Conservation (phyloP, 2,888 invertebrate species). For the Andrena bucephala region DNA sequence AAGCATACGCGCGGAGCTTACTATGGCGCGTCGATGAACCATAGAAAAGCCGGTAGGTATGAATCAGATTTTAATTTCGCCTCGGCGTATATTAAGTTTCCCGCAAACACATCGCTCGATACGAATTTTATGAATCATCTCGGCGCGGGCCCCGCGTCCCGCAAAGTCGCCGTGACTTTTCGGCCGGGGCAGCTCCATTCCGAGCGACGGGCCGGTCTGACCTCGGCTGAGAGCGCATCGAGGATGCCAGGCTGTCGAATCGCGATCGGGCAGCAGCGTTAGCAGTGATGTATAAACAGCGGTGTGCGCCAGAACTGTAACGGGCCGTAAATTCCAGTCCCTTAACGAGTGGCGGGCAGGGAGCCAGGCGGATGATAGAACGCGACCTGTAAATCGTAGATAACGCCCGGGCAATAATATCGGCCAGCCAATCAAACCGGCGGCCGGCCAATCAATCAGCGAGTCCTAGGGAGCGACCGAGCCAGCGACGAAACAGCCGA, state of each 20-base stretch:
- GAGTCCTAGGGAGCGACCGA: slow-evolving; percentile 53
- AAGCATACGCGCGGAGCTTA: too few species aligned
- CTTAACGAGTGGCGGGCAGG: slow-evolving; percentile 48
- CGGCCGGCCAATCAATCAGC: slow-evolving; percentile 57
- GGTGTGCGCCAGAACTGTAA: slow-evolving; percentile 28
- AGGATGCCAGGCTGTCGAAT: background rate
- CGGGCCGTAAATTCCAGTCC: slow-evolving; percentile 48
- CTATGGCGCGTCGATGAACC: background rate
- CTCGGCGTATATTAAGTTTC: slow-evolving; percentile 1
- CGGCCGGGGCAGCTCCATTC: too few species aligned
- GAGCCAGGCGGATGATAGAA: slow-evolving; percentile 33
- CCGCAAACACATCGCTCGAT: slow-evolving; percentile 5
- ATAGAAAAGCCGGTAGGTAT: background rate
- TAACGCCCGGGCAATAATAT: slow-evolving; percentile 57
- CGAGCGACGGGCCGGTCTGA: too few species aligned
- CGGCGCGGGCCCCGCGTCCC: slow-evolving; percentile 14
- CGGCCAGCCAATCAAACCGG: slow-evolving; percentile 53
- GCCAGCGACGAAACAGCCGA: slow-evolving; percentile 54
- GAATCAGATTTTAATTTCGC: slow-evolving; percentile 43
- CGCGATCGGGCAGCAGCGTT: background rate
- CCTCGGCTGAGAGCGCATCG: background rate
- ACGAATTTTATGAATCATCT: slow-evolving; percentile 43
- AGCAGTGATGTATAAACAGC: slow-evolving; percentile 24
- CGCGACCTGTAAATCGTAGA: slow-evolving; percentile 55
- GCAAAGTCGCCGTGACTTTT: too few species aligned